Evolutionary conservation across 1,140 invertebrate species (phyloP).

Genomic region (Macrocentrus cingulum): DNA sequence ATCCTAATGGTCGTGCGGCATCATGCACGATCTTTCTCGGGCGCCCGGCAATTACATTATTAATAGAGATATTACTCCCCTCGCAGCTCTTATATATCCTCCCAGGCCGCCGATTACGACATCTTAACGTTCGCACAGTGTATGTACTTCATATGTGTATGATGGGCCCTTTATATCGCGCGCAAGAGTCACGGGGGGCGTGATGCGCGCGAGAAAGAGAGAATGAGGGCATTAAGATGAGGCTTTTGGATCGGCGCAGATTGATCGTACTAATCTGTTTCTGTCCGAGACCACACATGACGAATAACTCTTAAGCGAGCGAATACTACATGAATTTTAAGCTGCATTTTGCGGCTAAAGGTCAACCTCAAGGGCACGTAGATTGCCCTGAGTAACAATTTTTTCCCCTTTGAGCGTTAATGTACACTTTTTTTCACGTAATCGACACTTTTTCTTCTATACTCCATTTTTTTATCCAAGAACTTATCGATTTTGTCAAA

Average conservation of each 20-base stretch:
- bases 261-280: slow-evolving; percentile 46
- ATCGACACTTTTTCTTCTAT: too few species aligned
- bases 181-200: slow-evolving; percentile 4
- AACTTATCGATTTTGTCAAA: too few species aligned
- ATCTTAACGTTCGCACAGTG: slow-evolving; percentile 30
- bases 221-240: slow-evolving; percentile 31
- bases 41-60: slow-evolving; percentile 46
- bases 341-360: too few species aligned
- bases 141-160: background rate
- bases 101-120: slow-evolving; percentile 37
- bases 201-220: slow-evolving; percentile 16
- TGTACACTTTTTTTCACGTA: too few species aligned
- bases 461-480: too few species aligned
- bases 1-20: slow-evolving; percentile 37
- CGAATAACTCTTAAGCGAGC: background rate
- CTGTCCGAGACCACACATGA: slow-evolving; percentile 39
- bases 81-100: slow-evolving; percentile 10
- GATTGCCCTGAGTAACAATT: too few species aligned
- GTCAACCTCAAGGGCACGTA: too few species aligned
- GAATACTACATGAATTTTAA: too few species aligned
- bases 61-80: slow-evolving; percentile 49
- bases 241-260: slow-evolving; percentile 34
- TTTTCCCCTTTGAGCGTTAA: too few species aligned
- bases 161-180: slow-evolving; percentile 13
- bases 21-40: slow-evolving; percentile 40